Percentiles rank a stretch among this genome's conserved stretches.
Evolutionary conservation across 2,888 invertebrate genomes (phyloP).

Genomic region (Scaptomyza reducta): DNA sequence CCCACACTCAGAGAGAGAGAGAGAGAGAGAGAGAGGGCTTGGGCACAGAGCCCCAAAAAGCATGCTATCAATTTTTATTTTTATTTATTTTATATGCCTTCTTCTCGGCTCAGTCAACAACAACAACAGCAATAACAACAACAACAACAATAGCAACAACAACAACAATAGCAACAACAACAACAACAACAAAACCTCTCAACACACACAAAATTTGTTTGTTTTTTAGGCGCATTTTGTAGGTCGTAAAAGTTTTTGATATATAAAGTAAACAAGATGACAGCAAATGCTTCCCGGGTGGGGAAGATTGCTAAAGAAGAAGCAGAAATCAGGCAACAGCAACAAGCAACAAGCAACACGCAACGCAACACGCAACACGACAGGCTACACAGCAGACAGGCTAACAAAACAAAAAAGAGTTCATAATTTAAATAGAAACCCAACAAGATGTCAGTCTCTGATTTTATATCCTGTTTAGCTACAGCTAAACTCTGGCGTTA

Average conservation of each 20-base stretch:
- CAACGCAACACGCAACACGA: conserved; percentile 16
- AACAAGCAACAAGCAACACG: conserved; percentile 10
- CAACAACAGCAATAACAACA: not conserved
- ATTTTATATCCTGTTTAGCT: conserved; percentile 7
- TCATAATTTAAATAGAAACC: conserved; percentile 11
- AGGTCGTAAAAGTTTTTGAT: conserved; percentile 77
- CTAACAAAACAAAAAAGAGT: conserved; percentile 11
- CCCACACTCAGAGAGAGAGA: not conserved
- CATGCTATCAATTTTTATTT: conserved; percentile 74
- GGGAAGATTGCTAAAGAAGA: not conserved
- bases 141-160: not conserved
- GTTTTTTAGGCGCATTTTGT: conserved; percentile 67
- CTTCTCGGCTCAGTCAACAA: conserved; percentile 17
- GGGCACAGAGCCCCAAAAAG: conserved; percentile 24
- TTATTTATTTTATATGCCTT: conserved; percentile 60
- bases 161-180: not conserved
- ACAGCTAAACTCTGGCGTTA: conserved; percentile 6
- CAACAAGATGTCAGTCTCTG: conserved; percentile 4
- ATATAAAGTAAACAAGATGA: conserved; percentile 70
- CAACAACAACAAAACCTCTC: not conserved
- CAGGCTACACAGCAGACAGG: conserved; percentile 2
- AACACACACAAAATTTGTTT: conserved; percentile 55
- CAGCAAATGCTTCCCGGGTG: not conserved
- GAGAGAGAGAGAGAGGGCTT: not conserved
- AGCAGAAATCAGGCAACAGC: not conserved